Evolutionary conservation across 2,888 invertebrate genomes (phyloP), one percentile per base, ranked within the genome.

Genomic region (Pinctada fucata): DNA sequence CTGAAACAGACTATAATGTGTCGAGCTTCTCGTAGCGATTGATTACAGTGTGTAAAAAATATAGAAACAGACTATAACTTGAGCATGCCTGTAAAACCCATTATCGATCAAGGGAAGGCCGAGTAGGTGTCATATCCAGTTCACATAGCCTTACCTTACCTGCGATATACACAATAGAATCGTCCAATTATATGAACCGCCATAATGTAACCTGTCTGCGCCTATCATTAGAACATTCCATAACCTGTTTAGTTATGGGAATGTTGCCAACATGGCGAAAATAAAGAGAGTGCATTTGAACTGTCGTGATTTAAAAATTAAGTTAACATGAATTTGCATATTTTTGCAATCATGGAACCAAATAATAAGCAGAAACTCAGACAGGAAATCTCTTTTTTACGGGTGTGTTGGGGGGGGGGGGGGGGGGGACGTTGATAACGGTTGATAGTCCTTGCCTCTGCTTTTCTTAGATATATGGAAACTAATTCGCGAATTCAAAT

Each of bases 21-120:
- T n/a, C 58, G 8, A 31, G 10, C 51, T 51, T 74, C 13, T 49
- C 45, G 68, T 16, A 69, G 45, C 45, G 45, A 45, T 31, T 48
- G 52, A 67, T 75, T 63, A 48, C 48, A 52, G 58, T 63, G 47
- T 45, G 10, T 47, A 31, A 49, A 45, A 48, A 58, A 70, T 72
- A 70, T 3, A 64, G 80, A 80, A 80, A 80, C 68, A 75, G 80
- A 75, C 80, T 80, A 74, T 80, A 80, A n/a, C 52, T 63, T 69
- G 72, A 50, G 58, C 67, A 52, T 75, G 31, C 16, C 16, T 74
- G 74, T 66, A 66, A 77, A 77, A 77, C 6, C 64, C 50, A 72
- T 71, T 77, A 77, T 77, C 65, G 71, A 50, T 47, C 49, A 45
- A 66, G 65, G 65, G 52, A 13, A 49, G 63, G 73, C 69, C 73